Base-by-base conservation (phyloP, 92 coral and sea anemone species). In the Epizoanthus rinbou region DNA sequence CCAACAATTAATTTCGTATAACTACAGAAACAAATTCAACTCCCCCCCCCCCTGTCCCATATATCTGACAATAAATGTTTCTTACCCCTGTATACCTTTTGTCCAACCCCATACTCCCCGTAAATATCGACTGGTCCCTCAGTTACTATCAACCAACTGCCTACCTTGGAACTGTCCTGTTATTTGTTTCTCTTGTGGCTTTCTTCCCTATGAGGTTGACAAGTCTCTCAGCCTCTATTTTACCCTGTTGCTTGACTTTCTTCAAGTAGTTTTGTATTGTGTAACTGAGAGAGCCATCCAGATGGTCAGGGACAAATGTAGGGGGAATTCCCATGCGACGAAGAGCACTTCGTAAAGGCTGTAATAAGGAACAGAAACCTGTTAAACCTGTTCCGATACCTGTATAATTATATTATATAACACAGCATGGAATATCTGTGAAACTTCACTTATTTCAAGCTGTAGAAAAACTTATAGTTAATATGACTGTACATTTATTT, bases 341-440 rank as follows among this genome's bases (percentile, higher is more conserved):
- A 84, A 97, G 90, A 81, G 99, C 99, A 85, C 92, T 93, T 1
- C 99, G 98, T 28, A 97, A 84, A 25, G 99, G 99, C 99, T 97
- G 74, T 45, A 85, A n/a, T 39, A 24, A 25, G 25, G 19, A 68
- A 43, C 3, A 53, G 31, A 65, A 79, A 35, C 33, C 59, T 16
- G 39, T 60, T 10, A 18, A 70, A 57, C 8, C 6, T 18, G 6
- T 1, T 14, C 18, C 19, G 2, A 37, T 37, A 37, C 43, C 5
- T 3, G 43, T 28, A 28, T 28, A 28, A 28, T 28, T 28, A 28
- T 28, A 28, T 28, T 28, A 28, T 28, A 28, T 28, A 28, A 28
- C 31, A 28, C 31, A 28, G 31, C 31, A 28, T 28, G 31, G 31
- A 28, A 28, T 28, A 28, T 28, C 31, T 28, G 31, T 28, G 31